phyloP scores from a whole-genome alignment of 2,113 vertebrate genomes.

The Micronycteris hirsuta region DNA sequence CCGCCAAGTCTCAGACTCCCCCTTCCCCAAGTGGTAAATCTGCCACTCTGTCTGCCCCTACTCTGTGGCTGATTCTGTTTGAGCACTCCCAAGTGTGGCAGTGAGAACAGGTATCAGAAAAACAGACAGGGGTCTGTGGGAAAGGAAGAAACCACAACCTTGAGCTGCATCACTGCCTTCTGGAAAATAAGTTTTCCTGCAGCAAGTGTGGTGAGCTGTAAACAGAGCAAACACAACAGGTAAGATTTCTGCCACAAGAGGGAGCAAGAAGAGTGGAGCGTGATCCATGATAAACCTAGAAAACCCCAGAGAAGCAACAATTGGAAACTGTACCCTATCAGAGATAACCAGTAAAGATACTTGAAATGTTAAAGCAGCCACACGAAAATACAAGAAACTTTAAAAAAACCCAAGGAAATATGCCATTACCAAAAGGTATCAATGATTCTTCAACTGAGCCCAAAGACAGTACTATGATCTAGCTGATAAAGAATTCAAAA shows the following conservation, averaged over 20 bases:
- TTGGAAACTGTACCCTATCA: neutral
- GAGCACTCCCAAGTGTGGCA: neutral
- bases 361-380: neutral
- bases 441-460: neutral
- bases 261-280: neutral
- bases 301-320: neutral
- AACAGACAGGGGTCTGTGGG: neutral
- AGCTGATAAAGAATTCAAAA: neutral
- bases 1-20: neutral
- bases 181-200: neutral
- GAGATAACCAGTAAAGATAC: neutral
- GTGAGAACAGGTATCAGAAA: neutral
- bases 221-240: neutral
- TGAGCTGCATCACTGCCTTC: neutral
- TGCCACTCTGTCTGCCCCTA: too few relatives aligned
- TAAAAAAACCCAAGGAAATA: neutral
- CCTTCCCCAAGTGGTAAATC: neutral
- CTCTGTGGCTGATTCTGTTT: neutral
- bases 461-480: neutral
- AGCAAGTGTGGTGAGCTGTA: neutral
- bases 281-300: neutral
- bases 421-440: neutral
- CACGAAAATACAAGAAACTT: neutral
- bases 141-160: neutral
- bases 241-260: neutral